These are phyloP conservation scores for Papilio dardanus DNA, from an alignment of 1,140 invertebrate species.

Conservation along the genomic window DNA sequence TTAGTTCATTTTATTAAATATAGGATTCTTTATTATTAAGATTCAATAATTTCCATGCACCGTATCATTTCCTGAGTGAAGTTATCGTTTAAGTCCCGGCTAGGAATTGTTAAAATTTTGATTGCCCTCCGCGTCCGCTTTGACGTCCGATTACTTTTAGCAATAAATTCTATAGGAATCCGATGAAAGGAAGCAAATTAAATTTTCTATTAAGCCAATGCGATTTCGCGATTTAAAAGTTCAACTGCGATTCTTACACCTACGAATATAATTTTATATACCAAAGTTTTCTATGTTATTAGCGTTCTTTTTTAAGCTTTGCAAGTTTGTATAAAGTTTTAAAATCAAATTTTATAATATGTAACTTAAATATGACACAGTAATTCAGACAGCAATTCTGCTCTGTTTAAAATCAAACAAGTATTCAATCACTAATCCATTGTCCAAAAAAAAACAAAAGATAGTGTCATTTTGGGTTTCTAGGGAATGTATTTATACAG, in stretches of 20 bases:
- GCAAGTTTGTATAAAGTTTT: too few relatives aligned
- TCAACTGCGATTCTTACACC: neutral
- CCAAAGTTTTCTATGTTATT: neutral
- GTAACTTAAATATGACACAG: neutral
- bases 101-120: slow-evolving; percentile 65
- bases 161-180: slow-evolving; percentile 55
- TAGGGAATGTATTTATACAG: too few relatives aligned
- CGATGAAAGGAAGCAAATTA: slow-evolving; percentile 64
- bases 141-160: slow-evolving; percentile 51
- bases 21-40: neutral
- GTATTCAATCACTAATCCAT: too few relatives aligned
- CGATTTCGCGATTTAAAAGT: slow-evolving; percentile 40
- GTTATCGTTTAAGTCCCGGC: slow-evolving; percentile 27
- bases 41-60: slow-evolving; percentile 6
- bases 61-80: neutral
- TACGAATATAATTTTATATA: neutral
- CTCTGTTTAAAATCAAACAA: neutral
- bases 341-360: neutral
- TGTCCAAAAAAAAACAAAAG: too few relatives aligned
- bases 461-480: too few relatives aligned
- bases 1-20: too few relatives aligned
- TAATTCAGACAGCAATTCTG: neutral
- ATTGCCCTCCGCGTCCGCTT: slow-evolving; percentile 52
- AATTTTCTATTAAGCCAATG: slow-evolving; percentile 60
- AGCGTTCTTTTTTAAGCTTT: too few relatives aligned